Evolutionary conservation across 2,113 vertebrate species (phyloP).

Genomic region (Psettodes erumei): DNA sequence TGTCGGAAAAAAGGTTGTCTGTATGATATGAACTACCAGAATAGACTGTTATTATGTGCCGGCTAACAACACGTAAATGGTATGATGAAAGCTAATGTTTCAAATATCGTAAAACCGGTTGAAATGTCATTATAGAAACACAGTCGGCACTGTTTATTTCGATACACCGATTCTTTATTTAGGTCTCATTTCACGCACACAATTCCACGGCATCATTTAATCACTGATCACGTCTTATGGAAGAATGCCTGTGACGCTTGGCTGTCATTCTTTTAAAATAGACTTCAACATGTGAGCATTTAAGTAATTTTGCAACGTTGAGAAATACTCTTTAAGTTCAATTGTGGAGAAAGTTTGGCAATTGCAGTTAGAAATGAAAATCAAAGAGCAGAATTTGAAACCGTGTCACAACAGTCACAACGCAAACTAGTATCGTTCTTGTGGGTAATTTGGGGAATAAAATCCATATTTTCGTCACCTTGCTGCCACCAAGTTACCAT

Average conservation of each 20-base stretch:
- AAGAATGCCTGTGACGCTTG: neutral
- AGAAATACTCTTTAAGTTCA: neutral
- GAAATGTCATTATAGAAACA: neutral
- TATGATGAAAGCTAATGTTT: neutral
- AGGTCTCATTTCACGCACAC: neutral
- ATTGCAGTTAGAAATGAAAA: neutral
- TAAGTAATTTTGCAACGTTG: neutral
- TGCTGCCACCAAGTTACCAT: neutral
- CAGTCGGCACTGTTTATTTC: slow-evolving; percentile 2
- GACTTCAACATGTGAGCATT: neutral
- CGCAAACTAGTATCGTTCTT: no score
- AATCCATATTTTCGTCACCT: neutral
- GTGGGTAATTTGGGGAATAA: neutral
- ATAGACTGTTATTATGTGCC: slow-evolving; percentile 23
- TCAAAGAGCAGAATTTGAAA: neutral
- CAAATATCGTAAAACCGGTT: neutral
- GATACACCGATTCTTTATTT: neutral
- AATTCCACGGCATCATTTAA: neutral
- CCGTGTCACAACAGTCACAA: no score
- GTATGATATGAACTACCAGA: slow-evolving; percentile 34
- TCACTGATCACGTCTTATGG: neutral
- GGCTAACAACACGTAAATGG: slow-evolving; percentile 11
- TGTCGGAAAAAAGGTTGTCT: slow-evolving; percentile 47
- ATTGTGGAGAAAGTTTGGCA: neutral
- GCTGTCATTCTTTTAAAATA: neutral